Evolutionary conservation across 37 sponge, comb jelly and placozoan genomes (phyloP).

Genomic region (Axinella damicornis): DNA sequence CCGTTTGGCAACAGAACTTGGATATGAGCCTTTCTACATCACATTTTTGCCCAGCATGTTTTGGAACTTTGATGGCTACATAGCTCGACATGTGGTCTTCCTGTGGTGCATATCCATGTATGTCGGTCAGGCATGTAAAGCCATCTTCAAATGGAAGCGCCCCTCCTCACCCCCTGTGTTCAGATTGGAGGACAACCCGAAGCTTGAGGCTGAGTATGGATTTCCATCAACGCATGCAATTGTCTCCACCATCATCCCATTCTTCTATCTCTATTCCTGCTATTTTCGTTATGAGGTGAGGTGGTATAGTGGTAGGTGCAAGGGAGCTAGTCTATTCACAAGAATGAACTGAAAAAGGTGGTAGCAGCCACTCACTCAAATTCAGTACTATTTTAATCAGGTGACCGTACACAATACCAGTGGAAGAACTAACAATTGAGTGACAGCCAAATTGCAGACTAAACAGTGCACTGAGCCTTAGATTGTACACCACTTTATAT

Average conservation of each 20-base stretch:
- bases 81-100: conserved; percentile 55
- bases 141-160: conserved; percentile 58
- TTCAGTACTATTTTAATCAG: too few species aligned
- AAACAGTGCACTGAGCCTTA: too few species aligned
- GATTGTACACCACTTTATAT: too few species aligned
- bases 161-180: conserved; percentile 84
- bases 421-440: too few species aligned
- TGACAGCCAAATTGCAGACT: too few species aligned
- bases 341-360: too few species aligned
- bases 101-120: conserved; percentile 93
- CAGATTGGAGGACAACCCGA: conserved; percentile 75
- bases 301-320: too few species aligned
- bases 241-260: conserved; percentile 80
- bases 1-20: conserved; percentile 81
- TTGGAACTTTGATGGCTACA: conserved; percentile 79
- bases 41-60: conserved; percentile 66
- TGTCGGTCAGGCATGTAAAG: conserved; percentile 90
- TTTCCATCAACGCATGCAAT: conserved; percentile 96
- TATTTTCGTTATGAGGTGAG: conserved; percentile 80
- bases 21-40: conserved; percentile 94
- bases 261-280: conserved; percentile 55
- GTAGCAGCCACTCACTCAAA: too few species aligned
- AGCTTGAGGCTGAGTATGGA: conserved; percentile 86
- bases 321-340: too few species aligned
- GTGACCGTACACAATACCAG: too few species aligned